These are phyloP conservation scores for Torymus tubicola DNA, from an alignment of 2,888 invertebrate species.

Conservation along the genomic window DNA sequence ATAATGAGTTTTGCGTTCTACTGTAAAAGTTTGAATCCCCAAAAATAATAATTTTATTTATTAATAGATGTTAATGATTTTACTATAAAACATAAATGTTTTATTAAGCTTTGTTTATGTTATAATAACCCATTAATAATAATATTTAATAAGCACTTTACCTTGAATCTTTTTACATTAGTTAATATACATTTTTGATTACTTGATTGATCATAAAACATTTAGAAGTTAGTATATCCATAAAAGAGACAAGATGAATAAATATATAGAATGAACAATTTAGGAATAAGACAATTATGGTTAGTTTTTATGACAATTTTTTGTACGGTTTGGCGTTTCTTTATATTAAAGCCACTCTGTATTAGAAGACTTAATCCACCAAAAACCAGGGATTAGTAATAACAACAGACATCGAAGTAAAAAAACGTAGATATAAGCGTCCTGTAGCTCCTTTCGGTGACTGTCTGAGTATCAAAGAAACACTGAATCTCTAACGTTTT, in stretches of 20 bases:
- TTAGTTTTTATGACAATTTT: neutral
- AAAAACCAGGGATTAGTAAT: slow-evolving; percentile 27
- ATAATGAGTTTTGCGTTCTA: neutral
- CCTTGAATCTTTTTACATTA: too few species aligned
- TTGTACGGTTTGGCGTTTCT: neutral
- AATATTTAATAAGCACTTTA: too few species aligned
- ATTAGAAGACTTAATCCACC: neutral
- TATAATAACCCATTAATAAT: too few species aligned
- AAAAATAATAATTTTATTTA: neutral
- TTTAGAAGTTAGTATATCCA: too few species aligned
- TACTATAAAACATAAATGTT: too few species aligned
- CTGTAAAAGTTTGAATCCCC: neutral
- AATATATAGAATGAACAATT: too few species aligned
- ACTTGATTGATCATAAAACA: too few species aligned
- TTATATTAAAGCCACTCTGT: slow-evolving; percentile 36
- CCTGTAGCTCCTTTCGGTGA: slow-evolving; percentile 27
- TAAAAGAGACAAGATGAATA: too few species aligned
- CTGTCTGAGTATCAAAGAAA: slow-evolving; percentile 12
- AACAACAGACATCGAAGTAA: slow-evolving; percentile 7
- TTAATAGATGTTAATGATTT: neutral
- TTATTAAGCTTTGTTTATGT: too few species aligned
- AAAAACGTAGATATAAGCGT: slow-evolving; percentile 29
- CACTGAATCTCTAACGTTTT: neutral
- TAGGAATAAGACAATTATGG: too few species aligned
- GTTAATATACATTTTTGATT: too few species aligned